Evolutionary conservation across 2,888 invertebrate genomes (phyloP), one percentile per base, ranked within the genome.

Genomic region (Acleris laterana): DNA sequence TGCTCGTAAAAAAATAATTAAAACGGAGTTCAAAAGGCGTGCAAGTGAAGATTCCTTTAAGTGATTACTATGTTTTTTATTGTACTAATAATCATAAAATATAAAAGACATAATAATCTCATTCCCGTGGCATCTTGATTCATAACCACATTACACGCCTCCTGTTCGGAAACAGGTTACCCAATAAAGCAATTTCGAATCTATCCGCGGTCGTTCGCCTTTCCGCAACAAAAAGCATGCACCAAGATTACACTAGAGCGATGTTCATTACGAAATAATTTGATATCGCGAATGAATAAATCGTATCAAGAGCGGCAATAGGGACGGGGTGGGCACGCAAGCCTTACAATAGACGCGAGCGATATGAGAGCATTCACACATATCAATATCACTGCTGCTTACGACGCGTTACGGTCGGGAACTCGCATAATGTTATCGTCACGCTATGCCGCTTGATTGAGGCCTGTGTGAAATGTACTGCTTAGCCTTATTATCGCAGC

Each of bases 141-240:
- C 81, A 85, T 83, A 82, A 80, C 78, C 74, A 74, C 78, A 83
- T 81, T 81, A 84, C 82, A 84, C 84, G 85, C 84, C 84, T 85
- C 81, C 83, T 78, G 83, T 85, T 83, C 82, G 79, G 80, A 78
- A 88, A 88, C 89, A 85, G 85, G 89, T 89, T 89, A 84, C 85
- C 87, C 86, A 90, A 90, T 89, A 89, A 87, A 90, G 88, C 80
- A 86, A 89, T 90, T 89, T 90, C 85, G 84, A 86, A 85, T 81
- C 82, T 87, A 88, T 88, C 82, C 80, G 76, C 78, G 89, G 89
- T 87, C 90, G 83, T 84, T 87, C 81, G 84, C 88, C 85, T 85
- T 83, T 80, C 79, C 79, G 80, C 77, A 80, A 84, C 83, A 88
- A 88, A 89, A 89, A 88, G 81, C 82, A 81, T 82, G 82, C 82